phyloP scores from a whole-genome alignment of 2,888 invertebrate genomes.

The Masnerella sp. region DNA sequence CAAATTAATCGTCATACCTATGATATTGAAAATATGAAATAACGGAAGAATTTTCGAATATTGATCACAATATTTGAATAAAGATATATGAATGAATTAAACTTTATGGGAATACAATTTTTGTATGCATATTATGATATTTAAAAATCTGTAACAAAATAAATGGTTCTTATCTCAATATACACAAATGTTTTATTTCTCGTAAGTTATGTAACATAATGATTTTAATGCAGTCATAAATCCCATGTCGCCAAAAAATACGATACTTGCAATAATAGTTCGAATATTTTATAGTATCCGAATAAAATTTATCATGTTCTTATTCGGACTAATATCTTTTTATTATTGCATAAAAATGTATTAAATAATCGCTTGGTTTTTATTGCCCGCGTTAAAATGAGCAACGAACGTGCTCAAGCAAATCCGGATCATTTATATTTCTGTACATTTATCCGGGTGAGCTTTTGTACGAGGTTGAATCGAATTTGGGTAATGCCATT shows the following conservation, averaged over 20 bases:
- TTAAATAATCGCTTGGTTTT: slow-evolving; percentile 4
- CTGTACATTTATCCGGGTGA: background rate
- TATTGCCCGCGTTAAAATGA: background rate
- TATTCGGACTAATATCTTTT: background rate
- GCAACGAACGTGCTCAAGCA: background rate
- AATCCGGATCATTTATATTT: slow-evolving; percentile 1
- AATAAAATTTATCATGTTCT: slow-evolving; percentile 2
- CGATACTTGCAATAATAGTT: background rate
- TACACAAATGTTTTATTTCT: too few species aligned
- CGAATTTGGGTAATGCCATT: slow-evolving; percentile 13
- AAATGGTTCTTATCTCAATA: too few species aligned
- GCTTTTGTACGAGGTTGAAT: slow-evolving; percentile 8
- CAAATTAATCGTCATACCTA: background rate
- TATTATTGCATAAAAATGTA: slow-evolving; percentile 7
- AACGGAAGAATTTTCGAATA: too few species aligned
- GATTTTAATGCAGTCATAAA: too few species aligned
- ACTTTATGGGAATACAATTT: too few species aligned
- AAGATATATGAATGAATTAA: too few species aligned
- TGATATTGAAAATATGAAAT: background rate
- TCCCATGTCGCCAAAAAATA: too few species aligned
- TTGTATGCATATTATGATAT: too few species aligned
- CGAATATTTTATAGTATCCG: background rate
- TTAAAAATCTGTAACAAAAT: too few species aligned
- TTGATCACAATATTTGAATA: too few species aligned
- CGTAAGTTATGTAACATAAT: too few species aligned